These are phyloP conservation scores for Oryzias javanicus DNA, from an alignment of 2,113 vertebrate genomes.

Conservation along the genomic window DNA sequence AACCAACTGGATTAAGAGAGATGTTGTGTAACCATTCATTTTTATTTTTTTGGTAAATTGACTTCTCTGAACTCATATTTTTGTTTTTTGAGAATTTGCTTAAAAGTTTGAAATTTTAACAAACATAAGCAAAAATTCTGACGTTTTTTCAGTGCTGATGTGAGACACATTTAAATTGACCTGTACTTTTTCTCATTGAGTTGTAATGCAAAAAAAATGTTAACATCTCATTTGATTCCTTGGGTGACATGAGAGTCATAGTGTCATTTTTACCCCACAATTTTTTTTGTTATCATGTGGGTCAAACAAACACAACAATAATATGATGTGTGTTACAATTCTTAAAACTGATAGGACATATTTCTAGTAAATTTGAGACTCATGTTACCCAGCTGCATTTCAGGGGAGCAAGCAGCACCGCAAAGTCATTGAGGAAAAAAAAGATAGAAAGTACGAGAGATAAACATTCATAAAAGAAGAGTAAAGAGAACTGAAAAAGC, in stretches of 20 bases:
- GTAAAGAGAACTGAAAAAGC: constrained; percentile 48
- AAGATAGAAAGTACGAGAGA: constrained; percentile 58
- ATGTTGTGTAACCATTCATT: no score
- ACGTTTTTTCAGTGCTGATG: constrained; percentile 29
- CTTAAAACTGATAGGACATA: neutral
- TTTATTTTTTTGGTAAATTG: no score
- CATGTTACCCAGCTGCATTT: constrained; percentile 69
- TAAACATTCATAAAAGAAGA: constrained; percentile 65
- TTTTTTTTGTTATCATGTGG: neutral
- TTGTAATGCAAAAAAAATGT: constrained; percentile 32
- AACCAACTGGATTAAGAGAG: no score
- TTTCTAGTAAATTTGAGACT: constrained; percentile 34
- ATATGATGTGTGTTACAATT: neutral
- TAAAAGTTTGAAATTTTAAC: neutral
- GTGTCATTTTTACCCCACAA: neutral
- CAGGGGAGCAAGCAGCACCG: constrained; percentile 63
- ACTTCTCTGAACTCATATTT: neutral
- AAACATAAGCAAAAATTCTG: neutral
- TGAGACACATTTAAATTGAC: constrained; percentile 25
- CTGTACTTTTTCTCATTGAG: constrained; percentile 35
- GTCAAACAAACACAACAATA: neutral
- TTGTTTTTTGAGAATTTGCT: neutral
- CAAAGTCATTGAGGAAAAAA: constrained; percentile 53
- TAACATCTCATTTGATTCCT: constrained; percentile 40
- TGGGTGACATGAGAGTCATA: constrained; percentile 58